Evolutionary conservation across 2,113 vertebrate species (phyloP), one percentile per base, ranked within the genome.

Genomic region (Pungitius pungitius): DNA sequence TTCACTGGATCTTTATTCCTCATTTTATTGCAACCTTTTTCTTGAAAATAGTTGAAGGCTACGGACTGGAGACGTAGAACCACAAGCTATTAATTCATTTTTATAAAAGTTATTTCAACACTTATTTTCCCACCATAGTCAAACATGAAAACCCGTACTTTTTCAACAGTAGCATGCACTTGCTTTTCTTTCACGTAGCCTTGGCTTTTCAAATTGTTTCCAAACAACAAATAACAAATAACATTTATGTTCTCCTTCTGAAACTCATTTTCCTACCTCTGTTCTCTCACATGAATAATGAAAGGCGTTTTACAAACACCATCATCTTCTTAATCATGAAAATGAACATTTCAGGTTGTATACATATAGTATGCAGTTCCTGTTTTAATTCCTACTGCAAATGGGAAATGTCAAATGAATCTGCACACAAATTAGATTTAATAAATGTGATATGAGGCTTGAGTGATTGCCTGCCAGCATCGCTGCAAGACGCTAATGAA

Each of bases 381-480:
- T 55, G 78, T 74, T 74, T 82, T 42, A 56, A 81, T 82, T 82
- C 49, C 49, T 70, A 40, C 68, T 62, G 56, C 33, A 33, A 81
- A 71, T 70, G 56, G 14, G 13, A 83, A 77, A 69, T 1, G 27
- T 42, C 54, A 77, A 85, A 85, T 89, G 80, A 80, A 61, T 47
- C 43, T 69, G 60, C 57, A n/a, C 71, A 69, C 76, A 78, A 79
- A 81, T 72, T 35, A 62, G 73, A 84, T 81, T 67, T 72, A 88
- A 84, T 80, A 67, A 78, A 75, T 54, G 75, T 78, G 62, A 86
- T 78, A 83, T 70, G 75, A 78, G 62, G 73, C 69, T 57, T 82
- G 77, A 85, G 68, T 85, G 81, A 88, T 75, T 85, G 75, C 77
- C 75, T 88, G 80, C 76, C 81, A 85, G 65, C 69, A 57, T 72